Evolutionary conservation across 1,140 invertebrate species (phyloP), one percentile per base, ranked within the genome.

Genomic region (Drosophila seguyi): DNA sequence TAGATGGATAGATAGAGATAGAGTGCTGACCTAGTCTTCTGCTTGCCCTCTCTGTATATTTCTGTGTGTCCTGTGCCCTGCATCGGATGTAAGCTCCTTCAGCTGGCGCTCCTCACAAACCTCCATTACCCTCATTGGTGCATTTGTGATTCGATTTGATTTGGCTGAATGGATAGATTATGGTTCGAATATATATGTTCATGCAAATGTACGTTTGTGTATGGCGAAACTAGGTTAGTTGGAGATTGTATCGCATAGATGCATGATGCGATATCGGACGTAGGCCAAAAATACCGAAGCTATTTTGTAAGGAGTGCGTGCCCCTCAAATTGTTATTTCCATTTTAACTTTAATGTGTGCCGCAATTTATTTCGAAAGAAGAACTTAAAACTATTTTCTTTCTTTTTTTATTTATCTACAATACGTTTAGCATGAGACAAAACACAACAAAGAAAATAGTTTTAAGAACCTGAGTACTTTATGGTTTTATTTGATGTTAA

Each of bases 71-170:
- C 55, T 75, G 72, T 56, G 71, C 14, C 13, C 56, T 75, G 72
- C 72, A 75, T 36, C 73, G 72, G 55, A 76, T 76, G 73, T 67
- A 52, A 55, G 69, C 72, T 59, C 59, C 69, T 75, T 63, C 57
- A 56, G 71, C 20, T 22, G 25, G 47, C n/a, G 22, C 18, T 38
- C 16, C 22, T 39, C 29, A 13, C 18, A 36, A 53, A 16, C 31
- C 50, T 11, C 50, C 31, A 36, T 36, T 52, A 41, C 45, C 18
- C 27, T 52, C 71, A 53, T 74, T 53, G 59, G 36, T 75, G 72
- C 72, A 75, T 75, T 76, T 75, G 52, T 58, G 74, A 76, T 76
- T 76, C 74, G 74, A 76, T 76, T 76, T 76, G 74, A 76, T 76
- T 67, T 53, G 74, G 52, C 62, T 76, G 62, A 76, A 67, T 76